Evolutionary conservation across 1,140 invertebrate species (phyloP).

Genomic region (Aphis gossypii): DNA sequence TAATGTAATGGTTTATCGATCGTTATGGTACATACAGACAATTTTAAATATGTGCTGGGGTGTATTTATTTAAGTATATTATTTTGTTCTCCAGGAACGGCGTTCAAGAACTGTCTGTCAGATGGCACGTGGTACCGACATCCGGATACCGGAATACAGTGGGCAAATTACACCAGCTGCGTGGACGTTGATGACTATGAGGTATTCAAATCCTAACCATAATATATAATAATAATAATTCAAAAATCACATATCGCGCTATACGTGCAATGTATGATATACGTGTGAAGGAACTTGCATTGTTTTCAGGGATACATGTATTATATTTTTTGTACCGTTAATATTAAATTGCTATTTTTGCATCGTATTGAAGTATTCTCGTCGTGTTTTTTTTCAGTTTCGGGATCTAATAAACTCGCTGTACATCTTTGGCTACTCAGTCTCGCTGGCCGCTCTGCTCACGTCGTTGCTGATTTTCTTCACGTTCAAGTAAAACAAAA

Average conservation of each 20-base stretch:
- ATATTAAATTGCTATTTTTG: neutral
- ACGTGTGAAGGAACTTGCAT: no score
- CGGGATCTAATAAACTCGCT: constrained; percentile 66
- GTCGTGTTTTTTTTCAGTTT: constrained; percentile 63
- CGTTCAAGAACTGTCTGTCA: constrained; percentile 67
- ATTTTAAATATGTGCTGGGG: neutral
- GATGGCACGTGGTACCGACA: constrained; percentile 71
- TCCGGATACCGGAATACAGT: constrained; percentile 70
- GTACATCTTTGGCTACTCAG: constrained; percentile 67
- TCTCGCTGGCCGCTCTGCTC: constrained; percentile 67
- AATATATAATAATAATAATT: neutral
- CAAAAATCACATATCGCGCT: neutral
- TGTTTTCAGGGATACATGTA: neutral
- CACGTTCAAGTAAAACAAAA: constrained; percentile 79
- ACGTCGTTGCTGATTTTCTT: constrained; percentile 76
- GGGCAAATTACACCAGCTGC: constrained; percentile 74
- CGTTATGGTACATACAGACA: no score
- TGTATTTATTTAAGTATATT: neutral
- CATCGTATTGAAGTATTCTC: neutral
- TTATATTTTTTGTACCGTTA: no score
- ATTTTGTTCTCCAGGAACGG: constrained; percentile 65
- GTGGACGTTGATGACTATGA: constrained; percentile 65
- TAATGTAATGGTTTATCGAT: neutral
- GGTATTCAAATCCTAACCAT: constrained; percentile 60
- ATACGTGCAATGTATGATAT: neutral